phyloP scores from a whole-genome alignment of 2,797 vertebrate genomes.

The Rhinoraja longicauda region DNA sequence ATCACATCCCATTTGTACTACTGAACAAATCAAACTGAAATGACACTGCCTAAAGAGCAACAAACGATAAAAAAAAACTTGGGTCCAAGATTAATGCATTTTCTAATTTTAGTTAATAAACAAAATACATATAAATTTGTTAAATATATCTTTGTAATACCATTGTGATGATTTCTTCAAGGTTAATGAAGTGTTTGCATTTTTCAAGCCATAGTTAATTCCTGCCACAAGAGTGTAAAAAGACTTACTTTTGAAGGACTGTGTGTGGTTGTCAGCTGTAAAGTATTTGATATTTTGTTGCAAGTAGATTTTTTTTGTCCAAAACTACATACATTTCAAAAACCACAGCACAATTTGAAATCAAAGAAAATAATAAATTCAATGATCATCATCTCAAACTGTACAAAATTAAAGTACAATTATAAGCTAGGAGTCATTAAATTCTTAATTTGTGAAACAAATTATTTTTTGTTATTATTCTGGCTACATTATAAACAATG shows the following conservation, averaged over 20 bases:
- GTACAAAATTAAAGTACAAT: background rate
- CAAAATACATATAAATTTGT: background rate
- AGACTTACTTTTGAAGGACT: background rate
- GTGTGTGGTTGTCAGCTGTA: background rate
- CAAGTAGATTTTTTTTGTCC: no score
- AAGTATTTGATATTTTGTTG: conserved; percentile 4
- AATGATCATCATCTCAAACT: background rate
- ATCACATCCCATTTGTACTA: background rate
- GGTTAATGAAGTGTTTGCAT: background rate
- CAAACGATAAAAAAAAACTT: background rate
- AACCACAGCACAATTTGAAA: background rate
- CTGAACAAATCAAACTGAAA: background rate
- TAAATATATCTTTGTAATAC: background rate
- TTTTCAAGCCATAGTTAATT: background rate
- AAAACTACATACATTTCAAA: background rate
- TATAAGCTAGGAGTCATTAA: background rate
- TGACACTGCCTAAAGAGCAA: background rate
- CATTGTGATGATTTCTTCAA: background rate
- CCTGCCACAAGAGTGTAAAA: background rate
- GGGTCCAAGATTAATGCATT: background rate
- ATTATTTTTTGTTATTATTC: background rate
- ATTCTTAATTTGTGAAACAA: background rate
- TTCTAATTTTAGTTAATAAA: background rate
- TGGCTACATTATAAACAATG: background rate
- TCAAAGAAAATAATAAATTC: background rate